These are phyloP conservation scores for Entomobrya proxima DNA, from an alignment of 2,888 invertebrate genomes.

Conservation along the genomic window DNA sequence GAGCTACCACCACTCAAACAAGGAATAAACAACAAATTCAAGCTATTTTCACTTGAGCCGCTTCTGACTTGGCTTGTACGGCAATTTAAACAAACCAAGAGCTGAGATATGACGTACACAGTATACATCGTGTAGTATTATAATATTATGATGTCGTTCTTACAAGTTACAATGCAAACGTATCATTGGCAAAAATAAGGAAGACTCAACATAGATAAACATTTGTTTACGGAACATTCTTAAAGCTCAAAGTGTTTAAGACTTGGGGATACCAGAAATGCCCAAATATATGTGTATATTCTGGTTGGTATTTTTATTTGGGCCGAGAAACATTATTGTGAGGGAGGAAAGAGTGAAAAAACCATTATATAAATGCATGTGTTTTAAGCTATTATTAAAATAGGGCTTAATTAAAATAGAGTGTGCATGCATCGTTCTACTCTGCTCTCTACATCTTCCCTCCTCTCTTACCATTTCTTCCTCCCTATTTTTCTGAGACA, in stretches of 20 bases:
- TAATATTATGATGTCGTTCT: no score
- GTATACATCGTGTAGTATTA: no score
- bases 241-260: not conserved
- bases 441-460: conserved; percentile 34
- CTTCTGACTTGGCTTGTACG: conserved; percentile 47
- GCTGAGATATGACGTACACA: not conserved
- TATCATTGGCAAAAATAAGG: conserved; percentile 16
- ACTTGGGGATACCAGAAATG: not conserved
- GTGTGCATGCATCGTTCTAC: conserved; percentile 56
- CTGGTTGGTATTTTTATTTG: conserved; percentile 21
- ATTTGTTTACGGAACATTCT: not conserved
- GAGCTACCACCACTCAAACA: not conserved
- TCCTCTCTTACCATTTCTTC: conserved; percentile 27
- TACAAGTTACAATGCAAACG: not conserved
- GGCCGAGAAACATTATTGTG: conserved; percentile 20
- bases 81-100: not conserved
- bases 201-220: not conserved
- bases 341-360: conserved; percentile 62
- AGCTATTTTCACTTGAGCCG: conserved; percentile 57
- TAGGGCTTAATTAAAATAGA: conserved; percentile 67
- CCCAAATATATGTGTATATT: not conserved
- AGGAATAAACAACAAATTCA: conserved; percentile 50
- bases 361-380: conserved; percentile 66
- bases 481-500: conserved; percentile 21
- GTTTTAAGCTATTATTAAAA: conserved; percentile 67